These are phyloP conservation scores for Montipora cactus DNA, from an alignment of 64 coral and sea anemone genomes.

Conservation along the genomic window DNA sequence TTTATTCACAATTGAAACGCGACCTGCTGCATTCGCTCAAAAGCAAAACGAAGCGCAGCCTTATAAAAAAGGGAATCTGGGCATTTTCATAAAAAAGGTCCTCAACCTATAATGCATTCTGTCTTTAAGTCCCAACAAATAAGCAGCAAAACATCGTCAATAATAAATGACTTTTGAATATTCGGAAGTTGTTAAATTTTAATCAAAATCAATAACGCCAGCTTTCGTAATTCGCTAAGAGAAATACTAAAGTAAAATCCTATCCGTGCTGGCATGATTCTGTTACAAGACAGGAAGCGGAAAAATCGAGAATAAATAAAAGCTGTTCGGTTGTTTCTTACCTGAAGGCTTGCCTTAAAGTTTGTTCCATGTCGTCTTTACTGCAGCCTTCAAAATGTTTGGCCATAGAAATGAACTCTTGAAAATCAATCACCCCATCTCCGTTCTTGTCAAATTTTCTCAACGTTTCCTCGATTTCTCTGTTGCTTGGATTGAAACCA, in stretches of 20 bases:
- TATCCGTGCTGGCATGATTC: not conserved
- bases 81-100: no score
- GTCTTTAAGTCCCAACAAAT: no score
- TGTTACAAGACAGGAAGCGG: not conserved
- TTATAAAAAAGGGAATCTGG: no score
- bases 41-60: not conserved
- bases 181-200: not conserved
- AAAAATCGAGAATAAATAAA: not conserved
- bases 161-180: not conserved
- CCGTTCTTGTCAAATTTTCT: conserved; percentile 81
- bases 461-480: conserved; percentile 74
- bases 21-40: not conserved
- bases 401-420: conserved; percentile 91
- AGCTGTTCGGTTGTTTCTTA: conserved; percentile 5
- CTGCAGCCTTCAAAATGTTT: conserved; percentile 79
- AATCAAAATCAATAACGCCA: no score
- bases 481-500: conserved; percentile 79
- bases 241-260: not conserved
- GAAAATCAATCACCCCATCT: conserved; percentile 90
- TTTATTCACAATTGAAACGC: not conserved
- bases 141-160: not conserved
- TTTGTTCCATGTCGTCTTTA: conserved; percentile 83
- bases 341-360: conserved; percentile 91
- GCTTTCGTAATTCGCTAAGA: not conserved
- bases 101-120: no score